Evolutionary conservation across 2,888 invertebrate species (phyloP).

Genomic region (Troides helena): DNA sequence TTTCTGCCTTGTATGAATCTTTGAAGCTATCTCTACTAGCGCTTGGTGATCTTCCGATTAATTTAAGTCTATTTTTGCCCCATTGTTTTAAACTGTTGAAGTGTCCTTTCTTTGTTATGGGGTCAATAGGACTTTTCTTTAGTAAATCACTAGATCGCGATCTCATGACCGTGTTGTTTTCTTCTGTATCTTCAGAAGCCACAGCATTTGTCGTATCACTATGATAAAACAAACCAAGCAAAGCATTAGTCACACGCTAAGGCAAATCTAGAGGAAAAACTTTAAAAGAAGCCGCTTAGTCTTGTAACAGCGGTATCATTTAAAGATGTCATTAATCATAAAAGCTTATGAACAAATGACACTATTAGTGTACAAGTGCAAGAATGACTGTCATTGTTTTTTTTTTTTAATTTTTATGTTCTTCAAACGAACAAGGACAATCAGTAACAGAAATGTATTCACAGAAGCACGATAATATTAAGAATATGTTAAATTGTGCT

Average conservation of each 20-base stretch:
- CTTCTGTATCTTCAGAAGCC: conserved; percentile 77
- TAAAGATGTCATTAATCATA: conserved; percentile 68
- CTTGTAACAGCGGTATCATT: conserved; percentile 67
- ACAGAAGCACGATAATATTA: conserved; percentile 75
- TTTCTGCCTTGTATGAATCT: conserved; percentile 64
- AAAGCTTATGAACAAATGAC: conserved; percentile 75
- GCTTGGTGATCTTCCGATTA: conserved; percentile 84
- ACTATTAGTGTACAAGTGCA: conserved; percentile 78
- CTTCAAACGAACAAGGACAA: conserved; percentile 62
- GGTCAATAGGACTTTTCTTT: conserved; percentile 83
- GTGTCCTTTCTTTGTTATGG: conserved; percentile 80
- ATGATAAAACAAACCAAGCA: conserved; percentile 80
- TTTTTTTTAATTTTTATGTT: conserved; percentile 37
- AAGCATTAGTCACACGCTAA: conserved; percentile 81
- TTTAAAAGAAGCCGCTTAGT: conserved; percentile 67
- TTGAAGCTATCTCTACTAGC: conserved; percentile 76
- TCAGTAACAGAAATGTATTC: conserved; percentile 72
- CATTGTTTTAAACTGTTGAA: conserved; percentile 92
- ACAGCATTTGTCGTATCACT: conserved; percentile 77
- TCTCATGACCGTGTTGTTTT: conserved; percentile 79
- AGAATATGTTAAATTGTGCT: conserved; percentile 71
- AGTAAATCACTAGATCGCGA: conserved; percentile 89
- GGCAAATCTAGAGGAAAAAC: conserved; percentile 65
- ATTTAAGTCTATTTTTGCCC: conserved; percentile 88
- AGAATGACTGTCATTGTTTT: conserved; percentile 66